Percentiles rank a stretch among this genome's conserved stretches.
These are phyloP conservation scores for Aplysina aerophoba DNA, from an alignment of 37 sponge, comb jelly and placozoan genomes.

Conservation along the genomic window DNA sequence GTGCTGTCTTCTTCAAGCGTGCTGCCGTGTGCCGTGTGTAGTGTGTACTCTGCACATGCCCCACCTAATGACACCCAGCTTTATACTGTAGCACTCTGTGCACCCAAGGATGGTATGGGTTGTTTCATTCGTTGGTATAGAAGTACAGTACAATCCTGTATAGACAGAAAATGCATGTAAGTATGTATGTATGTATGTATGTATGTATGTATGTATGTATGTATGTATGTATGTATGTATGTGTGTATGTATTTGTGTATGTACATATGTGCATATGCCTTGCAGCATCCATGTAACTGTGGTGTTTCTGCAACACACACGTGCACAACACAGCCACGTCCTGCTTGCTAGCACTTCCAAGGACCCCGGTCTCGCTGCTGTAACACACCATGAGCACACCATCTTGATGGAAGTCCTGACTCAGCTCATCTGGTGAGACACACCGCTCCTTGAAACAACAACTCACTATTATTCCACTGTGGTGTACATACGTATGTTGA, in stretches of 20 bases:
- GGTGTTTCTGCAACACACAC: not conserved
- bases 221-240: conserved; percentile 13
- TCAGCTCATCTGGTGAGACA: conserved; percentile 60
- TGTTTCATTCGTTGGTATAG: too few species aligned
- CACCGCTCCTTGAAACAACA: not conserved
- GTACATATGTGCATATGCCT: not conserved
- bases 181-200: not conserved
- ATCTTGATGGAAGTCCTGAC: conserved; percentile 26
- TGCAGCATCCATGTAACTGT: not conserved
- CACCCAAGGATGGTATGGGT: too few species aligned
- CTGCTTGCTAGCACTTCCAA: not conserved
- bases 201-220: conserved; percentile 13
- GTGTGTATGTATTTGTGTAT: conserved; percentile 3
- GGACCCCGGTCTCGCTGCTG: not conserved
- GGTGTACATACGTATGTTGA: not conserved
- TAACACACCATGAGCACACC: conserved; percentile 47
- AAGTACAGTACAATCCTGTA: too few species aligned
- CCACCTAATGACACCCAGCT: too few species aligned
- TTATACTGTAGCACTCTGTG: too few species aligned
- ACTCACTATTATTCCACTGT: too few species aligned
- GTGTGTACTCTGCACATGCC: too few species aligned
- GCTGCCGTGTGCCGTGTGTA: not conserved
- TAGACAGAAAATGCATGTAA: too few species aligned
- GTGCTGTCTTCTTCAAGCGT: not conserved
- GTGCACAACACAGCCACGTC: not conserved